A percentile compares a stretch with the other conserved stretches of the same genome.
These are phyloP conservation scores for Ptychoptera contaminata DNA, from an alignment of 2,888 invertebrate species.

Conservation along the genomic window DNA sequence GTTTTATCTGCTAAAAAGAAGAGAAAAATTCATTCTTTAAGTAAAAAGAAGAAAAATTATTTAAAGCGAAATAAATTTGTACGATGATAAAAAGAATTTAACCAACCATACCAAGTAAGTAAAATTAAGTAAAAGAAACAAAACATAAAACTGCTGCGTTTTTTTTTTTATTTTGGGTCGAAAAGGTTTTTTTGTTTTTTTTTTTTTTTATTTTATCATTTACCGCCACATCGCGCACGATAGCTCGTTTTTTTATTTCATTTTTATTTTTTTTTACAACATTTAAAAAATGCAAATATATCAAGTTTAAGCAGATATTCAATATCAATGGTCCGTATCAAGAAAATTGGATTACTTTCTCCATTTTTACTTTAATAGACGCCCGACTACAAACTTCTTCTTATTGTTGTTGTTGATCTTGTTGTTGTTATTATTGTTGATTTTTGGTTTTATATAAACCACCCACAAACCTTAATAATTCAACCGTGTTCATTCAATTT, in stretches of 20 bases:
- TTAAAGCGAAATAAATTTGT: no score
- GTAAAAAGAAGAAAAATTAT: no score
- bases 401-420: no score
- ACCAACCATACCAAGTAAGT: neutral
- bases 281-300: neutral
- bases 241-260: neutral
- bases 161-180: neutral
- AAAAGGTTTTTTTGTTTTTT: neutral
- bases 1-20: no score
- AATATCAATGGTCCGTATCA: conserved; percentile 12
- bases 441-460: no score
- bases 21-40: no score
- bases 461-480: no score
- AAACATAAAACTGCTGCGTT: neutral
- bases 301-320: conserved; percentile 8
- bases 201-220: neutral
- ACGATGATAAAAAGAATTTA: no score
- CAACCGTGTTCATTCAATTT: no score
- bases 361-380: neutral
- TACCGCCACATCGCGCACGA: neutral
- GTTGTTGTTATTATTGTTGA: no score
- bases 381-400: no score
- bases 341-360: conserved; percentile 12
- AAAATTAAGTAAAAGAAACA: neutral
- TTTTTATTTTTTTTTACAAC: neutral